Evolutionary conservation across 2,113 vertebrate genomes (phyloP).

Genomic region (Phasianus colchicus): DNA sequence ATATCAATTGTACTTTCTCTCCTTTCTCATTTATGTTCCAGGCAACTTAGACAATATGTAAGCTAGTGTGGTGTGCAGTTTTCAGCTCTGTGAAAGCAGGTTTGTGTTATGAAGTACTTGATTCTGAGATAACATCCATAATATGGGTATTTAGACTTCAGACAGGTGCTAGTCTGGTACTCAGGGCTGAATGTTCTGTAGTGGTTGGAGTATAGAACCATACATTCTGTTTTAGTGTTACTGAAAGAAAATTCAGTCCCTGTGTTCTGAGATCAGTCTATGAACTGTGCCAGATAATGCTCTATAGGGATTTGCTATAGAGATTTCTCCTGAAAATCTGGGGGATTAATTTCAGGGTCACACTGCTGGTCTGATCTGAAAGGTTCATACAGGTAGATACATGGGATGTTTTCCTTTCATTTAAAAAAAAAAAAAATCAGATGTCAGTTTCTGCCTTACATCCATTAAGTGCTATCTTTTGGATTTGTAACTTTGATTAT

Average conservation of each 20-base stretch:
- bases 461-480: neutral
- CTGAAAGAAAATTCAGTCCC: neutral
- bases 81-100: neutral
- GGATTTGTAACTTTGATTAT: neutral
- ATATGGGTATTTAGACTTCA: neutral
- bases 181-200: neutral
- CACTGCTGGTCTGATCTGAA: neutral
- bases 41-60: neutral
- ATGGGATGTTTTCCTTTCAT: neutral
- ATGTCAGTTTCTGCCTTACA: neutral
- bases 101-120: neutral
- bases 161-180: accelerated
- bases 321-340: neutral
- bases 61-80: neutral
- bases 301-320: neutral
- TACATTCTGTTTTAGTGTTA: neutral
- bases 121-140: neutral
- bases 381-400: neutral
- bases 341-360: neutral
- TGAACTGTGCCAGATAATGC: neutral
- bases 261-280: neutral
- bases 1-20: neutral
- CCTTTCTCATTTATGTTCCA: neutral
- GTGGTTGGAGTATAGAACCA: neutral
- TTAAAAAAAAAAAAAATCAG: neutral